Base-by-base conservation (phyloP, 2,797 vertebrate genomes). In the Simalia tracyae region DNA sequence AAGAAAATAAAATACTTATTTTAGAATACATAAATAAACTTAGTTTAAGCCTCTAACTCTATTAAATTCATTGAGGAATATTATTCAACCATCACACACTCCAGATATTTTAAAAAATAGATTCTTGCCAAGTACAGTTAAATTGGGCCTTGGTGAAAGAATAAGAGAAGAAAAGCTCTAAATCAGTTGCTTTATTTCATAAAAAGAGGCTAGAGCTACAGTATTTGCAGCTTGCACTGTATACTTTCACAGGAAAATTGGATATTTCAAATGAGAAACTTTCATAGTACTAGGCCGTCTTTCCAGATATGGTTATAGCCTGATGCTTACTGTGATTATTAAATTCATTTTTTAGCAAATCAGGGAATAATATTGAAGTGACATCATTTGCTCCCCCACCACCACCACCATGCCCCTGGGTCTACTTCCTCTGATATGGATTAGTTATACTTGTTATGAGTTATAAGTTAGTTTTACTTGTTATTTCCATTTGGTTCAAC, bases 221-320 rank as follows among this genome's bases (percentile, higher is more conserved):
- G 42, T 42, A 84, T 92, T 93, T 95, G 87, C 93, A 92, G 59
- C 42, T n/a, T 88, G 66, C 15, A 84, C 4, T 10, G 61, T 90
- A 92, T 17, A 1, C 81, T 88, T 89, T 46, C 10, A 81, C 0
- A 91, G 54, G 61, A 50, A 89, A 57, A 91, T 93, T 59, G 56
- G 64, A 1, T 91, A 93, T 94, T 95, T 94, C 86, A 93, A 84
- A 95, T 84, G 61, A 94, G 56, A 5, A 42, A 0, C 93, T 94
- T 59, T 94, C 36, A 56, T 88, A 89, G 90, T 8, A 42, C 2
- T n/a, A 91, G 93, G 89, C n/a, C 5, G 0, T 56, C 6, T 14
- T 24, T 64, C 2, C 50, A 0, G 31, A 89, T 92, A 90, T 84
- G 89, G 92, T 61, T 91, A 89, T 84, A 93, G 19, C 94, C 91